Evolutionary conservation across 2,113 vertebrate genomes (phyloP).

Genomic region (Pongo abelii): DNA sequence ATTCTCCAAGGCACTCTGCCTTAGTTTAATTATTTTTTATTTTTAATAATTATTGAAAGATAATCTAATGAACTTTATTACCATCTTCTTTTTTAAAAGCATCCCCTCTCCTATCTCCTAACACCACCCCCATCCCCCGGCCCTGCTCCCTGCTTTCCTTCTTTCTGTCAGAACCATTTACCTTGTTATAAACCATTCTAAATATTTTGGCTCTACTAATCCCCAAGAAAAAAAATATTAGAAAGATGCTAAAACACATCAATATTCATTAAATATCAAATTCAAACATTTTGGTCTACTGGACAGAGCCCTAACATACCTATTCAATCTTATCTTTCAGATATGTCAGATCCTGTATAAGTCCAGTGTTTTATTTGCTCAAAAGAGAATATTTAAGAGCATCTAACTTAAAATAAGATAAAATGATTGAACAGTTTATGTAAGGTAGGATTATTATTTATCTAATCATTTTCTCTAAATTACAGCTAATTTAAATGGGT

Average conservation of each 20-base stretch:
- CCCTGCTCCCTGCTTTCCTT: neutral
- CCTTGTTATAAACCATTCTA: slow-evolving; percentile 12
- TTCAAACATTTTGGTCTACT: neutral
- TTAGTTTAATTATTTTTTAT: neutral
- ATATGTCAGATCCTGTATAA: neutral
- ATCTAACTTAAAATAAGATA: neutral
- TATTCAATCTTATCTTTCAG: neutral
- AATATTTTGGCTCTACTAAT: neutral
- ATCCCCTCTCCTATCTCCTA: neutral
- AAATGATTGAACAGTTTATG: neutral
- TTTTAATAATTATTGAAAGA: slow-evolving; percentile 36
- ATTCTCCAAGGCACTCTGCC: slow-evolving; percentile 30
- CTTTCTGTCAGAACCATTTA: neutral
- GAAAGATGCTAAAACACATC: slow-evolving; percentile 7
- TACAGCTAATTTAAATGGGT: neutral
- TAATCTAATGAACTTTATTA: neutral
- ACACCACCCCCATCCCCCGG: neutral
- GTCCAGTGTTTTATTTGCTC: neutral
- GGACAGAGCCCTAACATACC: neutral
- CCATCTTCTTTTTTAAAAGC: neutral
- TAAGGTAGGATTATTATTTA: neutral
- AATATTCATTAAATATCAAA: slow-evolving; percentile 17
- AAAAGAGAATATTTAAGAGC: neutral
- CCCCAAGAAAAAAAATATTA: slow-evolving; percentile 6
- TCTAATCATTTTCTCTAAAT: neutral